Conservation (phyloP, 2,113 vertebrate genomes). For the Chamaetylas fuelleborni region DNA sequence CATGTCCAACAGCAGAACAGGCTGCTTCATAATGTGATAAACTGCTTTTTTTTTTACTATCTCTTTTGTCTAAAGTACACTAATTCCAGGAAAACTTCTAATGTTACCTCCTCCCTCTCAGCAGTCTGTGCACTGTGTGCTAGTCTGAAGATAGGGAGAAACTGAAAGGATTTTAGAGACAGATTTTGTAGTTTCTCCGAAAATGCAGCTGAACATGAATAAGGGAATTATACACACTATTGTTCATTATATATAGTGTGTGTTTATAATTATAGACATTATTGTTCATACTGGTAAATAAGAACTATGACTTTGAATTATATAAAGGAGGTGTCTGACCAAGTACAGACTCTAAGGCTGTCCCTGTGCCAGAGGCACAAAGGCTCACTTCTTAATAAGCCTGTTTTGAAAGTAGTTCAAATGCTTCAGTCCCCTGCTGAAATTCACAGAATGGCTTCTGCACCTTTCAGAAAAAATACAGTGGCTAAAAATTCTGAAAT, state of each 20-base stretch:
- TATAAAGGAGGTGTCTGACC: not conserved
- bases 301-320: not conserved
- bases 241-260: not conserved
- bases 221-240: not conserved
- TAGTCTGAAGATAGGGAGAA: not conserved
- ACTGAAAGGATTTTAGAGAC: not conserved
- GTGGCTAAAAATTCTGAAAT: not conserved
- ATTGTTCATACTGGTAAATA: not conserved
- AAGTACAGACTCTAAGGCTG: not conserved
- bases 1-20: not conserved
- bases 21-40: not conserved
- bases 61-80: not conserved
- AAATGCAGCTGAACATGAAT: not conserved
- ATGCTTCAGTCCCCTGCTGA: not conserved
- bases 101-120: not conserved
- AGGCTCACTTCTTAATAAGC: not conserved
- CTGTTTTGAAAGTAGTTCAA: not conserved
- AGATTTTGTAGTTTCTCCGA: not conserved
- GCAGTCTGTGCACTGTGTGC: not conserved
- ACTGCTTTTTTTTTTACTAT: not conserved
- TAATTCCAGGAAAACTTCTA: not conserved
- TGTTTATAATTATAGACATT: not conserved
- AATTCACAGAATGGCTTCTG: not conserved
- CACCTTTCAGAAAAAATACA: not conserved
- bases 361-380: not conserved